phyloP scores from a whole-genome alignment of 1,140 invertebrate species.

The Drosophila parabipectinata region DNA sequence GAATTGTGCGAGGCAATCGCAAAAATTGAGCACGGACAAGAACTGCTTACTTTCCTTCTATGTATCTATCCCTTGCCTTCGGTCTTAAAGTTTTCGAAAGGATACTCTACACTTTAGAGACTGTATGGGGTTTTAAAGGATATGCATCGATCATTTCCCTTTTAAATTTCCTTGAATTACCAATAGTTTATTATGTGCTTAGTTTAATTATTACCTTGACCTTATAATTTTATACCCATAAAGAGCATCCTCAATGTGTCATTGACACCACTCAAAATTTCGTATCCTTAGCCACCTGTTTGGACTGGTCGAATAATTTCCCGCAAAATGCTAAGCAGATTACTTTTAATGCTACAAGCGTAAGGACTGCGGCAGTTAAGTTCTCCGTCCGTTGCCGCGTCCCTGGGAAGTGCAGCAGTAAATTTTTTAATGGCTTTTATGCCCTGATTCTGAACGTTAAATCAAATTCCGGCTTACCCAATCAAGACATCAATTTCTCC shows the following conservation, averaged over 20 bases:
- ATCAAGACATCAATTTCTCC: conserved; percentile 43
- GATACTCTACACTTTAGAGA: too few relatives aligned
- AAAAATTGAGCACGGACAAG: conserved; percentile 46
- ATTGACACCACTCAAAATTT: background rate
- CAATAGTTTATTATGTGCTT: too few relatives aligned
- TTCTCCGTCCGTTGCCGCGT: conserved; percentile 47
- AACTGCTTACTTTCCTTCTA: background rate
- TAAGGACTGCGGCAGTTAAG: conserved; percentile 76
- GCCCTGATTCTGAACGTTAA: conserved; percentile 49
- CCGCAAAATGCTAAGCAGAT: conserved; percentile 70
- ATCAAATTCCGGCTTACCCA: conserved; percentile 69
- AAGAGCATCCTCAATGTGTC: background rate
- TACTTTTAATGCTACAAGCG: conserved; percentile 61
- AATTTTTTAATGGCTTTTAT: conserved; percentile 39
- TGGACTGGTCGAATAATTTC: conserved; percentile 62
- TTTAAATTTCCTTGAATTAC: too few relatives aligned
- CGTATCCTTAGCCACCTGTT: conserved; percentile 52
- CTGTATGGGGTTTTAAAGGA: too few relatives aligned
- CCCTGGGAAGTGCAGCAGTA: conserved; percentile 48
- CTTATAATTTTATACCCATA: too few relatives aligned
- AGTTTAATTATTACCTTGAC: background rate
- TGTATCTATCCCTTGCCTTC: conserved; percentile 3
- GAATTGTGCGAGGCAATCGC: conserved; percentile 73
- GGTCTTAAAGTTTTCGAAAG: conserved; percentile 1
- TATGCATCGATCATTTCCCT: too few relatives aligned